These are phyloP conservation scores for Tiliacea aurago DNA, from an alignment of 2,888 invertebrate genomes.

Conservation along the genomic window DNA sequence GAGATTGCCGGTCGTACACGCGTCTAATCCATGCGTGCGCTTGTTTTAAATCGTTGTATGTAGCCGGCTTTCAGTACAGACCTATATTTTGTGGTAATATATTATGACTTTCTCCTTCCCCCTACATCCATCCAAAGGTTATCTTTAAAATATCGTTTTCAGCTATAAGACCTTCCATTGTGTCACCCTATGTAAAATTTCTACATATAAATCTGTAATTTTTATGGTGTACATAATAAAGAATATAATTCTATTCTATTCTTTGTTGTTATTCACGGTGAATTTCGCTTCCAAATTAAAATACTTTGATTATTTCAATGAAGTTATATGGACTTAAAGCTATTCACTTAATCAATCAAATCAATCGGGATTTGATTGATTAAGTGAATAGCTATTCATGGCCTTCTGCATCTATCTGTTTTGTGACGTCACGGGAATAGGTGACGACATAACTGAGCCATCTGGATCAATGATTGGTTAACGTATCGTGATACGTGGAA, in stretches of 20 bases:
- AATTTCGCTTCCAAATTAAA: not conserved
- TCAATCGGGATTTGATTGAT: not conserved
- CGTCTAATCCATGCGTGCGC: not conserved
- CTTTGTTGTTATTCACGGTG: not conserved
- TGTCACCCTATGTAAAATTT: too few species aligned
- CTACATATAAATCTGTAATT: too few species aligned
- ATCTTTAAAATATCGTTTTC: too few species aligned
- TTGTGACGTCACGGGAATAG: slow-evolving; percentile 4
- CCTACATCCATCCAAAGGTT: too few species aligned
- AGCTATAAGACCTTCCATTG: too few species aligned
- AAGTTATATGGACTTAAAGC: too few species aligned
- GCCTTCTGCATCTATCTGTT: not conserved
- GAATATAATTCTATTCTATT: too few species aligned
- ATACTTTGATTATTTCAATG: not conserved
- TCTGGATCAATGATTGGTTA: slow-evolving; percentile 44
- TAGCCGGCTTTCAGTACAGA: not conserved
- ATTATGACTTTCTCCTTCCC: not conserved
- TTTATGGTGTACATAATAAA: too few species aligned
- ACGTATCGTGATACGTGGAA: slow-evolving; percentile 35
- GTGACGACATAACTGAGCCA: slow-evolving; percentile 41
- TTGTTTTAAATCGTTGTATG: too few species aligned
- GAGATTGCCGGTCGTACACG: not conserved
- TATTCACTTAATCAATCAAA: too few species aligned
- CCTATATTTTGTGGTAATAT: not conserved
- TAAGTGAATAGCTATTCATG: not conserved